Evolutionary conservation across 2,888 invertebrate genomes (phyloP), one percentile per base, ranked within the genome.

Genomic region (Scaeva pyrastri): DNA sequence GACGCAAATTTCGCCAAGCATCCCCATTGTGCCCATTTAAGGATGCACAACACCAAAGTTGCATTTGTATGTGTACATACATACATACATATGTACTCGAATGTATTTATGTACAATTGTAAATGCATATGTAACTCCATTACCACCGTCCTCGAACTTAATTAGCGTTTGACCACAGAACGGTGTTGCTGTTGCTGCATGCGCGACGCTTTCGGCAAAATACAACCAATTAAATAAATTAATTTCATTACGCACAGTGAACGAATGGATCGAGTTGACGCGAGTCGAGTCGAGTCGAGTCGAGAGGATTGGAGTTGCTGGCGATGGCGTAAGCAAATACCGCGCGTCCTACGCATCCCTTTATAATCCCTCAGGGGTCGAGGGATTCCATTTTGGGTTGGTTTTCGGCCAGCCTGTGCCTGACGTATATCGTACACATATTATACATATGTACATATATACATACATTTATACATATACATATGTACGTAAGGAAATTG

Each of bases 191-290:
- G 16, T 58, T 56, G 23, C 62, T 74, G 50, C 56, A 70, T 36
- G 60, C 62, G 52, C 21, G 39, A 60, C 21, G 75, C 39, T 56
- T 71, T 36, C 71, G 43, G 23, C 19, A 48, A 48, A 77, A 77
- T 58, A 56, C 76, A 73, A 68, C 81, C 76, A 81, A 86, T 77
- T 86, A 86, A 86, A 81, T 86, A 81, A 81, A 86, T 81, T 86
- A 86, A 86, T 86, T 86, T 73, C 76, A 86, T 81, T 86, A 81
- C 56, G 62, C 70, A 62, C 72, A 43, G 14, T 50, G 62, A 39
- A 45, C 48, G 56, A 26, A 56, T 43, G 26, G 26, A 39, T 45
- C 26, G n/a, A n/a, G n/a, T 7, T 31, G 31, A 31, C 8, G 31
- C 6, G 66, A 23, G n/a, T n/a, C n/a, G n/a, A n/a, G n/a, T n/a